phyloP scores from a whole-genome alignment of 2,888 invertebrate species.

The Argyresthia goedartella region DNA sequence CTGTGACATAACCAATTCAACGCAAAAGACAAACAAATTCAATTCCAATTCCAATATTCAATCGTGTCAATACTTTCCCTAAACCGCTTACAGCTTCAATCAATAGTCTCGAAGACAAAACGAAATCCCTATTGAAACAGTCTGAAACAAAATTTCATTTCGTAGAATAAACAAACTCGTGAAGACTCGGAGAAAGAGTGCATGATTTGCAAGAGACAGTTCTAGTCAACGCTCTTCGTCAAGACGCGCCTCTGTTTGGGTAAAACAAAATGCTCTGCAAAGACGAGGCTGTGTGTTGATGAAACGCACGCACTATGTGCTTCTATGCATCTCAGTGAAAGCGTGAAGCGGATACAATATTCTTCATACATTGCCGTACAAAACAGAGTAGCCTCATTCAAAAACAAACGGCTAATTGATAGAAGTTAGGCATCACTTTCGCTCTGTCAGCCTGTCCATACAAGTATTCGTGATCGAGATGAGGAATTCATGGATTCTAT shows the following conservation, averaged over 20 bases:
- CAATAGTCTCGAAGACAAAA: neutral
- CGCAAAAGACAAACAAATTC: too few species aligned
- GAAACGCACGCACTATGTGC: neutral
- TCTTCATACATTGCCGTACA: neutral
- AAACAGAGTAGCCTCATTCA: conserved; percentile 18
- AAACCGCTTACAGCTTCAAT: neutral
- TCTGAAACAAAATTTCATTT: neutral
- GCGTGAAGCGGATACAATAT: conserved; percentile 34
- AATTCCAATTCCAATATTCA: too few species aligned
- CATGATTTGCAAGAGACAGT: neutral
- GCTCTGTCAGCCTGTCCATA: conserved; percentile 9
- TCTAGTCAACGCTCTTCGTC: neutral
- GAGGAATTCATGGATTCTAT: too few species aligned
- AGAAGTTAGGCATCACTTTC: conserved; percentile 21
- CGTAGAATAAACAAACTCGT: neutral
- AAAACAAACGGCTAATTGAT: conserved; percentile 33
- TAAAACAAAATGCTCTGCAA: neutral
- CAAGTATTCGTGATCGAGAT: too few species aligned
- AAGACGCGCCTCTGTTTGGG: neutral
- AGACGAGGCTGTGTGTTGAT: too few species aligned
- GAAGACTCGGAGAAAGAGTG: conserved; percentile 1
- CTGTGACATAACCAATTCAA: too few species aligned
- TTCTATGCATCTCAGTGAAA: conserved; percentile 29
- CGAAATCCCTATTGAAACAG: neutral
- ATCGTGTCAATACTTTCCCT: neutral